Conservation (phyloP, 2,888 invertebrate species). For the Tethea ocularis region DNA sequence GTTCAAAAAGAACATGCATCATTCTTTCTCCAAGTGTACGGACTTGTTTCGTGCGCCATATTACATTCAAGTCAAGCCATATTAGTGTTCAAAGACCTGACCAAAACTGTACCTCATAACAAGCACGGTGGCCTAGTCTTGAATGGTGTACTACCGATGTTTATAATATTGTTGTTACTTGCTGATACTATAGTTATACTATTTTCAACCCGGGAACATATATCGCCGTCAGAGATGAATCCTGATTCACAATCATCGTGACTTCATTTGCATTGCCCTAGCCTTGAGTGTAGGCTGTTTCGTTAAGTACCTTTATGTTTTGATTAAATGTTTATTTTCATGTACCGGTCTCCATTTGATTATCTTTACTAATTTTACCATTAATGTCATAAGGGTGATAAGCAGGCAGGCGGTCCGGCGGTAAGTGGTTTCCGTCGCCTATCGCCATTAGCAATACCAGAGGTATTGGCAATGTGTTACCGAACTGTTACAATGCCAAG, state of each 20-base stretch:
- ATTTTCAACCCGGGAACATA: conserved; percentile 44
- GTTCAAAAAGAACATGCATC: conserved; percentile 40
- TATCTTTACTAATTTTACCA: neutral
- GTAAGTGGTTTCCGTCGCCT: no score
- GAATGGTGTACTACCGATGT: conserved; percentile 64
- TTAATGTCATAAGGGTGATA: no score
- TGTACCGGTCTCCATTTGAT: neutral
- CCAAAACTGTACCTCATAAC: conserved; percentile 9
- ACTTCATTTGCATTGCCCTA: neutral
- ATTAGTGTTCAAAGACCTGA: conserved; percentile 49
- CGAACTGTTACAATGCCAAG: no score
- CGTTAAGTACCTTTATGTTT: neutral
- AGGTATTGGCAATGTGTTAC: no score
- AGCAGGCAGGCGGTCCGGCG: no score
- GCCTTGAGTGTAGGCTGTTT: neutral
- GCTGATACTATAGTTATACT: conserved; percentile 57
- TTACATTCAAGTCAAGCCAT: conserved; percentile 51
- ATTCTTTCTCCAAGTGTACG: conserved; percentile 57
- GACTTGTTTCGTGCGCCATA: conserved; percentile 45
- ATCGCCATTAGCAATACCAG: no score
- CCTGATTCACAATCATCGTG: conserved; percentile 19
- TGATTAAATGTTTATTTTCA: neutral
- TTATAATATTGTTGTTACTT: conserved; percentile 51
- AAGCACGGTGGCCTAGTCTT: conserved; percentile 44
- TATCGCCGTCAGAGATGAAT: conserved; percentile 24